Conservation (phyloP, 2,113 vertebrate species). For the Gadus macrocephalus region DNA sequence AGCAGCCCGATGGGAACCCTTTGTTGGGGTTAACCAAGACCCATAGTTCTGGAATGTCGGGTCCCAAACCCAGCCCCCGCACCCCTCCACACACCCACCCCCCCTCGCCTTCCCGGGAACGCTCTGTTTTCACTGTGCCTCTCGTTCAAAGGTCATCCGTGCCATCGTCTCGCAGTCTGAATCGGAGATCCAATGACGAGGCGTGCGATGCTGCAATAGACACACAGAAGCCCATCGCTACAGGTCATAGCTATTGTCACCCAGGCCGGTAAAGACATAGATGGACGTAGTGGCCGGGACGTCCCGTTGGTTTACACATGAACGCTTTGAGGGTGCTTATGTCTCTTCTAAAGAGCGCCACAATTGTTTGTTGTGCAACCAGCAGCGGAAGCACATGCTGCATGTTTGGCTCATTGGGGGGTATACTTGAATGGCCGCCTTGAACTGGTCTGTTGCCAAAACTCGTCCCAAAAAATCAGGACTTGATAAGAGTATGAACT, state of each 20-base stretch:
- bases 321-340: no score
- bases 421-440: no score
- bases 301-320: no score
- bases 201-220: constrained; percentile 24
- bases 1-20: neutral
- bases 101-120: neutral
- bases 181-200: constrained; percentile 40
- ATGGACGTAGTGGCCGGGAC: no score
- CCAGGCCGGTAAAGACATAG: no score
- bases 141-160: constrained; percentile 32
- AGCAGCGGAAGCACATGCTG: no score
- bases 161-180: constrained; percentile 19
- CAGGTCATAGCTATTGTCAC: constrained; percentile 6
- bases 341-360: no score
- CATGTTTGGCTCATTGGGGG: no score
- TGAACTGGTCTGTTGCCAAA: no score
- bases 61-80: neutral
- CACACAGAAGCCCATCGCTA: constrained; percentile 7
- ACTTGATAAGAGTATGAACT: no score
- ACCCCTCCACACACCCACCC: constrained; percentile 4
- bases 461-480: no score
- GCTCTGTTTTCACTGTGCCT: neutral
- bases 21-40: constrained; percentile 23
- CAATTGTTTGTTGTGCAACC: no score
- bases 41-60: constrained; percentile 46